Percentiles rank a stretch among this genome's conserved stretches.
Conservation (phyloP, 1,140 invertebrate genomes). For the Agraylea sexmaculata region DNA sequence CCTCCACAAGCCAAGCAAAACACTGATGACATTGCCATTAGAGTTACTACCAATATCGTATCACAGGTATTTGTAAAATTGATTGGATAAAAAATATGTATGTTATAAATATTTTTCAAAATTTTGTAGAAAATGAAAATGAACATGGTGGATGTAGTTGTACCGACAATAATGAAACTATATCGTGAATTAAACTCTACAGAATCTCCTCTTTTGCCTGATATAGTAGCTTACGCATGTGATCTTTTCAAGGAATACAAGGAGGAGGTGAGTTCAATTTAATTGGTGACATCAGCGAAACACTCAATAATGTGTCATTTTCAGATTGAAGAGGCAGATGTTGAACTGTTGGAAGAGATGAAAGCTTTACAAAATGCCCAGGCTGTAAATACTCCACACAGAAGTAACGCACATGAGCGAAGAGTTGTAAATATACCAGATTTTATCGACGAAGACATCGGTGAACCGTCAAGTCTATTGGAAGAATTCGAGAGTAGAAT, state of each 20-base stretch:
- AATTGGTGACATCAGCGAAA: neutral
- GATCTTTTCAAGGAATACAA: conserved; percentile 18
- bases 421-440: too few relatives aligned
- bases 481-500: too few relatives aligned
- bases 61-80: conserved; percentile 15
- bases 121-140: conserved; percentile 18
- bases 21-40: conserved; percentile 12
- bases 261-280: conserved; percentile 11
- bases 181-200: conserved; percentile 14
- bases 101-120: too few relatives aligned
- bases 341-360: conserved; percentile 13
- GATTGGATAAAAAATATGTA: too few relatives aligned
- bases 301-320: conserved; percentile 6
- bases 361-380: too few relatives aligned
- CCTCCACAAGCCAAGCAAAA: neutral
- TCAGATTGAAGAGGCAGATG: conserved; percentile 18
- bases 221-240: conserved; percentile 16
- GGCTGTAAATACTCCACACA: too few relatives aligned
- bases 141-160: conserved; percentile 16
- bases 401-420: too few relatives aligned
- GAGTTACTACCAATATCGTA: conserved; percentile 16
- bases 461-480: too few relatives aligned
- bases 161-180: conserved; percentile 16
- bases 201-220: conserved; percentile 13
- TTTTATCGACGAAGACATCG: too few relatives aligned